Conservation (phyloP, 2,113 vertebrate species). For the Protomyctophum bolini region DNA sequence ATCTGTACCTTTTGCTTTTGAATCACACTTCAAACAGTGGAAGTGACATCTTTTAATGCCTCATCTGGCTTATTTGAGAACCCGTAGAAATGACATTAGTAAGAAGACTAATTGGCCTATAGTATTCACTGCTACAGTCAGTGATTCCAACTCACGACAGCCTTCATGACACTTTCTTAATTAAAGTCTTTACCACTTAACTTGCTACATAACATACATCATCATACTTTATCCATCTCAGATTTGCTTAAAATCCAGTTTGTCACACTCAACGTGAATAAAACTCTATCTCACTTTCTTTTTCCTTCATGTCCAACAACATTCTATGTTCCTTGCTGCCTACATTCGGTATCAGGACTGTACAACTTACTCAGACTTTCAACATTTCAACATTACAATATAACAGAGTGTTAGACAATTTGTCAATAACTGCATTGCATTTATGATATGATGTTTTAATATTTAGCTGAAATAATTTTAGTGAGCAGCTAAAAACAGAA, state of each 20-base stretch:
- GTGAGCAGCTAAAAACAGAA: neutral
- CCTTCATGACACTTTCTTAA: neutral
- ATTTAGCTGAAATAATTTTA: neutral
- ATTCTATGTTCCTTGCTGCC: conserved; percentile 23
- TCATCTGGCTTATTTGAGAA: neutral
- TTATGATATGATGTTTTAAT: no score
- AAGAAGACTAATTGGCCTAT: neutral
- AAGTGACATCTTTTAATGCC: neutral
- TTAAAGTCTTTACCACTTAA: neutral
- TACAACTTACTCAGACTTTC: conserved; percentile 55
- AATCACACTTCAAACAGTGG: neutral
- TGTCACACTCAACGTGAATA: conserved; percentile 1
- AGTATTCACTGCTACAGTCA: neutral
- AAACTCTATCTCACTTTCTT: conserved; percentile 19
- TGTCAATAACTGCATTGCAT: no score
- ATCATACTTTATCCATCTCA: conserved; percentile 10
- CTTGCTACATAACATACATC: neutral
- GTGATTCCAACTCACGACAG: neutral
- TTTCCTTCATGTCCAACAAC: conserved; percentile 30
- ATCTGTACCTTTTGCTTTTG: neutral
- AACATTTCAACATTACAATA: neutral
- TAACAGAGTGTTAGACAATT: no score
- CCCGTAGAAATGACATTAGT: conserved; percentile 22
- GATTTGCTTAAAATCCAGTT: neutral
- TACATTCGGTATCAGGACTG: conserved; percentile 42